Base-by-base conservation (phyloP, 2,113 vertebrate species). In the Fregetta grallaria region DNA sequence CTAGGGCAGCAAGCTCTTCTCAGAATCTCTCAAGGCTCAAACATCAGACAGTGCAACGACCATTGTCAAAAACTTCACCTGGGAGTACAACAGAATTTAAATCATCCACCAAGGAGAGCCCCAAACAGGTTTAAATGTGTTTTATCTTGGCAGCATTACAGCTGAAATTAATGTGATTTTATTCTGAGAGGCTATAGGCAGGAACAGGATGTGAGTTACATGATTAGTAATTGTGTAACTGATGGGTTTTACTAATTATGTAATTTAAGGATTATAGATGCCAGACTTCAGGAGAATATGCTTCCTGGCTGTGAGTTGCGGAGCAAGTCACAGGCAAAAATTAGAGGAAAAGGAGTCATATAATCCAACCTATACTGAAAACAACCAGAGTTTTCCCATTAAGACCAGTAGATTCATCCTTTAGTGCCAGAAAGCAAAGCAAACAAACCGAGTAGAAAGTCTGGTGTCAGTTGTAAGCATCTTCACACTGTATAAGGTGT, bases 11-110 rank as follows among this genome's bases (percentile, higher is more conserved):
- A 32, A 93, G 97, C 82, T 97, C 88, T 68, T 98, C 82, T 80
- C 98, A 98, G 92, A 98, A 97, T 93, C 98, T 99, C 42, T 98
- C 99, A 84, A 99, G 98, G 95, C 98, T 99, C 86, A 96, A 34
- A 85, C 96, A 97, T 30, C 94, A 96, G 20, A 79, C 96, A 3
- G 45, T 55, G 25, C 98, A 97, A 85, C 97, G 55, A 25, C 96
- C 95, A 2, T 47, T 73, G 22, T 98, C 98, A 63, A 98, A 97
- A 97, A 91, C 80, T 3, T 89, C 75, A 3, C 4, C 66, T 72
- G 86, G 80, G 49, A 99, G 95, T 79, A 95, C 87, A 62, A 59
- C 86, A 23, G 96, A 98, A 19, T 27, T 89, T 36, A 98, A 96
- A 82, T 53, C 89, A 23, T 66, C 80, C 44, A 93, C 47, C 34